Base-by-base conservation (phyloP, 2,797 vertebrate genomes). In the Acanthis flammea region DNA sequence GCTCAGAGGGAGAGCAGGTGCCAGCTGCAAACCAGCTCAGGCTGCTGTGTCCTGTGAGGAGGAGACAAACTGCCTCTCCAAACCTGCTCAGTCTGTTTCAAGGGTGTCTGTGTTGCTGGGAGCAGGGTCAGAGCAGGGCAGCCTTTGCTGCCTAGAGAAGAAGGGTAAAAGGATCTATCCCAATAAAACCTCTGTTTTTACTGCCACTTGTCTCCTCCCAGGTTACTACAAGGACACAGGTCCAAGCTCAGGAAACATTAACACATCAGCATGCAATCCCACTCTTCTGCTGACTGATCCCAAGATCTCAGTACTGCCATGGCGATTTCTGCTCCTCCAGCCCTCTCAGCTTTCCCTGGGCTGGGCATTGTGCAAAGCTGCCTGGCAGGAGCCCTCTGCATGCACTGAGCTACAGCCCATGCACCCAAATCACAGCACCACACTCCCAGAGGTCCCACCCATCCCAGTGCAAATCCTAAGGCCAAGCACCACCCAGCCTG, bases 401-500 rank as follows among this genome's bases (percentile, higher is more conserved):
- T 3, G 18, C 27, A 4, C 14, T 15, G 16, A 57, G n/a, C 30
- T 12, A 21, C 45, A 1, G 4, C 21, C 8, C 61, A 53, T 6
- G 37, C 53, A 27, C 33, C 19, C 48, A 51, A 30, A 63, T 18
- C 63, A 21, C n/a, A 68, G n/a, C 33, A 30, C 14, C 22, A 8
- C 8, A 3, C 1, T 31, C 31, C 68, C 18, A 11, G 6, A 60
- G 28, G n/a, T 74, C 50, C 30, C 37, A 24, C 51, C 3, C 3
- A 10, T 12, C 19, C 33, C 81, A 16, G 16, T 18, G 44, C 62
- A 93, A 71, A 47, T 16, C 31, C 22, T 1, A 15, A 68, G 44
- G 41, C 41, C 2, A 0, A 19, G 44, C 9, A 41, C 19, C 37
- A 4, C 24, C 51, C 72, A 31, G 2, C 14, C 41, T n/a, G 75